These are phyloP conservation scores for Psittacula echo DNA, from an alignment of 2,797 vertebrate species.

Conservation along the genomic window DNA sequence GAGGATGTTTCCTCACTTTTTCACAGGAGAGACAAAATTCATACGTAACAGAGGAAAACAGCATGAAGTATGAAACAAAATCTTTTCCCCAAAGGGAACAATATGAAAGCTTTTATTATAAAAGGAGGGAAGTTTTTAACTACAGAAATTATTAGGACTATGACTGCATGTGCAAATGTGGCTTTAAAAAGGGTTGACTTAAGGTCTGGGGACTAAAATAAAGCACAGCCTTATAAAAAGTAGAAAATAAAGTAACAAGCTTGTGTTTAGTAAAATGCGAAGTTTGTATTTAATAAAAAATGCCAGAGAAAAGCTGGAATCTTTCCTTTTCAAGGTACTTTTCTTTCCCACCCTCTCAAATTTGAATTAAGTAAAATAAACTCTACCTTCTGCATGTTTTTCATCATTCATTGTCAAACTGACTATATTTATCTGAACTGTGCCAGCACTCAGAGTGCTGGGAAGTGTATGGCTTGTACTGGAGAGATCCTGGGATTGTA, in stretches of 20 bases:
- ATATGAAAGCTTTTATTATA: constrained; percentile 42
- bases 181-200: constrained; percentile 23
- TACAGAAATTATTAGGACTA: not conserved
- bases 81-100: constrained; percentile 3
- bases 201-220: not conserved
- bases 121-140: constrained; percentile 15
- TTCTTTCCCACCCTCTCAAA: not conserved
- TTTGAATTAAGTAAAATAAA: not conserved
- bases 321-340: not conserved
- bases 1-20: not conserved
- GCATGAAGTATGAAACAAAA: constrained; percentile 20
- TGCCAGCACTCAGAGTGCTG: not conserved
- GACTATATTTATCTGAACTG: not conserved
- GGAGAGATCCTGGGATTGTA: not conserved
- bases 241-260: not conserved
- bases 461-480: not conserved
- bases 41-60: constrained; percentile 24
- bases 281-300: not conserved
- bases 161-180: constrained; percentile 24
- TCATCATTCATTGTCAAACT: not conserved
- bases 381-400: not conserved
- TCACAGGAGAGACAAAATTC: constrained; percentile 5
- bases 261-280: not conserved
- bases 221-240: not conserved
- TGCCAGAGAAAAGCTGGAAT: not conserved